Evolutionary conservation across 2,888 invertebrate genomes (phyloP), one percentile per base, ranked within the genome.

Genomic region (Eupeodes latifasciatus): DNA sequence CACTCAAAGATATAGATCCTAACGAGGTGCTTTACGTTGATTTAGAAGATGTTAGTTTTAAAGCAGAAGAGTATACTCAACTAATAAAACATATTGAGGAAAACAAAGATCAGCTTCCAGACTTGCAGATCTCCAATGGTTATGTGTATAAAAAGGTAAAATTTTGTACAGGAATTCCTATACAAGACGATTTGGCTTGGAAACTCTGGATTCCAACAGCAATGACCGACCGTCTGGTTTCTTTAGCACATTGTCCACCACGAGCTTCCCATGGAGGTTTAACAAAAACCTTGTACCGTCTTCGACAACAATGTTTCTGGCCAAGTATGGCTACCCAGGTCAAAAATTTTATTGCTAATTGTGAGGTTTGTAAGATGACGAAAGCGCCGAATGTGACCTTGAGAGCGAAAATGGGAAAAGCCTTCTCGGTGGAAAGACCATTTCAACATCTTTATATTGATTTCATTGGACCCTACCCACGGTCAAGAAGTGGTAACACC

Each of bases 321-420:
- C 74, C 51, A 2, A 75, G 34, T n/a, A 75, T 75, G 74, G 61
- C 74, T 36, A 12, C 61, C 2, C 51, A 75, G 7, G 74, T 75
- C 1, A 62, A 51, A 34, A n/a, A 53, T 14, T 64, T 53, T 16
- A 76, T 76, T 2, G n/a, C 12, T 4, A 53, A 64, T 4, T 76
- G 62, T 19, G 53, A 76, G 2, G 19, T 76, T 2, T 76, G 62
- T 19, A 76, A 76, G 36, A 76, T 16, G 19, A 64, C 53, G 0
- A 76, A 76, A 44, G 51, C 64, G 3, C 64, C 75, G 1, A 64
- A 76, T 9, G 12, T 7, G 7, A 16, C 12, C 19, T 40, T 76
- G 11, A 53, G 75, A 19, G 1, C 62, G 0, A n/a, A 27, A 40
- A 62, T 62, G 64, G 76, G 55, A 14, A 36, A 75, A 40, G 53